phyloP scores from a whole-genome alignment of 1,140 invertebrate species.

The Diabrotica virgifera region DNA sequence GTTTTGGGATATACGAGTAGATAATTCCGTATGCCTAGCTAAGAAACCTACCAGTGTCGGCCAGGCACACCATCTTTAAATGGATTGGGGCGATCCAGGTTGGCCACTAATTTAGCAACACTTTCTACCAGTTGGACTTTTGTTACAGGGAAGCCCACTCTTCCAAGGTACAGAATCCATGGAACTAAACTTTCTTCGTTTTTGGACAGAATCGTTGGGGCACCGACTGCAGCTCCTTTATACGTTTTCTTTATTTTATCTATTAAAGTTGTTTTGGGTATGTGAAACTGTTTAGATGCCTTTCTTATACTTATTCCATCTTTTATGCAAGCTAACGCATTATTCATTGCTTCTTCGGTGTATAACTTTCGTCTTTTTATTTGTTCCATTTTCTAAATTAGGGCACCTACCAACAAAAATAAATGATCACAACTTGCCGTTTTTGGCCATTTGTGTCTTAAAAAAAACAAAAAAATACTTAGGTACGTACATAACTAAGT shows the following conservation, averaged over 20 bases:
- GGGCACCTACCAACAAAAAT: too few relatives aligned
- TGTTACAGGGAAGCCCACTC: slow-evolving; percentile 13
- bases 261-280: slow-evolving; percentile 10
- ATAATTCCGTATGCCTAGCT: slow-evolving; percentile 7
- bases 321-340: too few relatives aligned
- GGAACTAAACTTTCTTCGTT: slow-evolving; percentile 4
- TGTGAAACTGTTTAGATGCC: slow-evolving; percentile 3
- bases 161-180: slow-evolving; percentile 15
- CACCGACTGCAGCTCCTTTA: slow-evolving; percentile 5
- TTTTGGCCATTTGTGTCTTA: too few relatives aligned
- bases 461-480: too few relatives aligned
- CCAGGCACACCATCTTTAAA: slow-evolving; percentile 7
- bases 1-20: slow-evolving; percentile 10
- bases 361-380: too few relatives aligned
- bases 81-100: slow-evolving; percentile 9
- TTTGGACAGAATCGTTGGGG: slow-evolving; percentile 2
- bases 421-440: too few relatives aligned
- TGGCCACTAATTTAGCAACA: slow-evolving; percentile 8
- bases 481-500: too few relatives aligned
- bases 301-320: too few relatives aligned
- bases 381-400: too few relatives aligned
- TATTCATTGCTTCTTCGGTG: too few relatives aligned
- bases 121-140: slow-evolving; percentile 11
- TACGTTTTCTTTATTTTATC: slow-evolving; percentile 11
- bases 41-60: slow-evolving; percentile 3